Evolutionary conservation across 2,797 vertebrate species (phyloP), one percentile per base, ranked within the genome.

Genomic region (Apogon hyalosoma): DNA sequence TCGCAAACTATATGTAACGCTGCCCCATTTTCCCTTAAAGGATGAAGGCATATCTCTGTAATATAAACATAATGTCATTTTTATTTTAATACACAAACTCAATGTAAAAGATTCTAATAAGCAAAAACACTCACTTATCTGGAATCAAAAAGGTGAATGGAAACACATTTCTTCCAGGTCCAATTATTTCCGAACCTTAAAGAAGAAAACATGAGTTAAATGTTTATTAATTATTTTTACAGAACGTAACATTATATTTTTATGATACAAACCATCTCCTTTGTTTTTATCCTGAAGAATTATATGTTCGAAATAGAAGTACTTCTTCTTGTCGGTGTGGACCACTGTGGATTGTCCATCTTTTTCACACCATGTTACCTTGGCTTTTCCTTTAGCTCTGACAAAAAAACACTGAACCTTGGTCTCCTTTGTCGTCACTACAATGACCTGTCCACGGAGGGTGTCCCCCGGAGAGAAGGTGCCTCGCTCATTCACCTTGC

Each of bases 261-360:
- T 36, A 11, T 28, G 21, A 55, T 53, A 90, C 91, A 43, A 43
- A 93, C 92, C 92, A 69, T 92, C 90, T 66, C 90, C 87, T 81
- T 89, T 92, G 56, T 90, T 90, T 81, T 90, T 91, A 62, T 93
- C 90, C 73, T 92, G 92, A 54, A 93, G 82, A 73, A 93, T 79
- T 12, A 90, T 88, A 0, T 88, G 80, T 52, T 93, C 85, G 71
- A 91, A 90, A 66, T 80, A 51, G 63, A 93, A 92, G 67, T 93
- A 93, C 52, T 33, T 86, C 79, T 82, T 91, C 85, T 88, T 91
- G 73, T 90, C 47, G 6, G 70, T 72, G 65, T 77, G 52, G 24
- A 50, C 49, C 42, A 46, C 52, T 5, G 49, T 41, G 33, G 33
- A 19, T 18, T 48, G 40, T 16, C 83, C 82, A 28, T 79, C 63